phyloP scores from a whole-genome alignment of 2,888 invertebrate species.

The Cecidostiba fungosa region DNA sequence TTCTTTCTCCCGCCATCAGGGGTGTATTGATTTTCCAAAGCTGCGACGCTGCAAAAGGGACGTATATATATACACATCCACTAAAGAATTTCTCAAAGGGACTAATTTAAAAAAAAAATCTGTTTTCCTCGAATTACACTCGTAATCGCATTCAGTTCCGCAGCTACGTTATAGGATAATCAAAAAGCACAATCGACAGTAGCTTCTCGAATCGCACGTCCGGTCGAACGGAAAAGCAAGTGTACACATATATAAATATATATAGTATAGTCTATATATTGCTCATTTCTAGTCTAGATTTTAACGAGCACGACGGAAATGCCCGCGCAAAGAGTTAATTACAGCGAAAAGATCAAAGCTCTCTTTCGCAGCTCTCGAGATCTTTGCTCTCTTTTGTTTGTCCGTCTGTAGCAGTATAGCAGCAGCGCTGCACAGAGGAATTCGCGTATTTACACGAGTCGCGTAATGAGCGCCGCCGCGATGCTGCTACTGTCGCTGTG shows the following conservation, averaged over 20 bases:
- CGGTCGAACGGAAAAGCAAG: background rate
- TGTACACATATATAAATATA: too few species aligned
- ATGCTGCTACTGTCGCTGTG: background rate
- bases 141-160: too few species aligned
- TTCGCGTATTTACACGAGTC: constrained; percentile 44
- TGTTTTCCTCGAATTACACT: too few species aligned
- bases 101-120: background rate
- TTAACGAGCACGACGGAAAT: constrained; percentile 12
- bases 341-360: constrained; percentile 48
- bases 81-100: background rate
- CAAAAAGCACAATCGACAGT: background rate
- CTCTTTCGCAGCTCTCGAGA: background rate
- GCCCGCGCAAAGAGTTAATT: constrained; percentile 47
- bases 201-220: too few species aligned
- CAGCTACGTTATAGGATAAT: background rate
- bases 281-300: constrained; percentile 14
- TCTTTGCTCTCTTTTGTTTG: constrained; percentile 48
- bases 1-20: background rate
- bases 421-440: constrained; percentile 3
- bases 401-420: background rate
- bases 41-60: background rate
- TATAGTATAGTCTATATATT: background rate
- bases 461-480: constrained; percentile 44
- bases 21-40: background rate
- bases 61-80: background rate